Base-by-base conservation (phyloP, 1,140 invertebrate species). In the Drosophila yakuba region DNA sequence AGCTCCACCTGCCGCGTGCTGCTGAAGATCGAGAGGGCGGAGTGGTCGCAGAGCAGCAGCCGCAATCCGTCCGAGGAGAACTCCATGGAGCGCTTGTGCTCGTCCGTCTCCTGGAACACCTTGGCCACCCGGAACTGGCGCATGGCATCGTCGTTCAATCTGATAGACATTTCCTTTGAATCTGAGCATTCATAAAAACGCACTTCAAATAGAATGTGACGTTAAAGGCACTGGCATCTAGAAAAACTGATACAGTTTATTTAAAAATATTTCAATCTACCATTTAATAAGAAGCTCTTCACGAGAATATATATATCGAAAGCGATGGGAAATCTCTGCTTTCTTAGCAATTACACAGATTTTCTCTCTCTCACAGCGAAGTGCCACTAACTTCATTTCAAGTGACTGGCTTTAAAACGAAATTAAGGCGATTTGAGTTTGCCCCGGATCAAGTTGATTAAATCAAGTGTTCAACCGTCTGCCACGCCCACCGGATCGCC, bases 401-500 rank as follows among this genome's bases (percentile, higher is more conserved):
- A 25, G 11, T 23, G 14, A 23, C 56, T 25, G n/a, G 7, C 14
- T 25, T 50, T 25, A 28, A 51, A n/a, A 6, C 32, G 10, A 12
- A 58, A 58, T 15, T 14, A 36, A 48, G n/a, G 12, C 20, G 15
- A 52, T 44, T n/a, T 52, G 15, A 58, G 23, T 44, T 58, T 43
- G 15, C 47, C 12, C 11, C 43, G 43, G 57, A 52, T 64, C 50
- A 67, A 73, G 66, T 82, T 79, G 75, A 86, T 86, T 82, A 82
- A 86, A 88, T 86, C 59, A 88, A 86, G 74, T 56, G 45, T 54
- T 51, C 32, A 55, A 63, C 43, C 45, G 8, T 23, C 45, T 45
- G 72, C 23, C 60, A 73, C 68, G 57, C 74, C 68, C 69, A 28
- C n/a, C 45, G 2, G 25, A 43, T 32, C 78, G 48, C 74, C 78